Base-by-base conservation (phyloP, 2,797 vertebrate species). In the Graptemys geographica region DNA sequence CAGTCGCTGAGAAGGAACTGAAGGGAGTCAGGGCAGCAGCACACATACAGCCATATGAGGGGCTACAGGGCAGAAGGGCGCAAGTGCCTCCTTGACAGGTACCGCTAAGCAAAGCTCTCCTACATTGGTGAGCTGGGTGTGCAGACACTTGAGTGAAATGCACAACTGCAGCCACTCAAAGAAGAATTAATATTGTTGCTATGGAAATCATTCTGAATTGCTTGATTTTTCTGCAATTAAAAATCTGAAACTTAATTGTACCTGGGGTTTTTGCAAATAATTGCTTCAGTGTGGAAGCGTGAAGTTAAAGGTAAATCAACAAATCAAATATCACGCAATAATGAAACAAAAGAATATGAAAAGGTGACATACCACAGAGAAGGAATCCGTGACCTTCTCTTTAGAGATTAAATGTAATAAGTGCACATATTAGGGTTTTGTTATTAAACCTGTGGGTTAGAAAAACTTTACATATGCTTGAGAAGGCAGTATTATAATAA, bases 191-290 rank as follows among this genome's bases (percentile, higher is more conserved):
- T 18, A 47, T 0, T 13, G 19, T 76, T 86, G 65, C 56, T 79
- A 74, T 74, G 44, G 84, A 87, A 89, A 87, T 31, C 13, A 25
- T 80, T 84, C 78, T 31, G n/a, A 44, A 59, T 90, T 95, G 95
- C 90, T 90, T 78, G 79, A 9, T 92, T 90, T 72, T 90, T 90
- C 81, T 88, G 53, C 28, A 76, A 89, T 86, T 69, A 41, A 83
- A 56, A 76, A 79, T 0, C 19, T 72, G 79, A 81, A 92, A 84
- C 37, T 72, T 21, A 72, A 37, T 23, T 41, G 11, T 9, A 84
- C 55, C 52, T 84, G 49, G 72, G 65, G 51, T 94, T 93, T 69
- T 83, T 83, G 16, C 78, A 88, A 53, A 59, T 8, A 81, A 52
- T 1, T 90, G 87, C 59, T 52, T 80, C 84, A 84, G 47, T 80